A percentile compares a stretch with the other conserved stretches of the same genome.
Evolutionary conservation across 2,113 vertebrate species (phyloP).

Genomic region (Spilogale gracilis): DNA sequence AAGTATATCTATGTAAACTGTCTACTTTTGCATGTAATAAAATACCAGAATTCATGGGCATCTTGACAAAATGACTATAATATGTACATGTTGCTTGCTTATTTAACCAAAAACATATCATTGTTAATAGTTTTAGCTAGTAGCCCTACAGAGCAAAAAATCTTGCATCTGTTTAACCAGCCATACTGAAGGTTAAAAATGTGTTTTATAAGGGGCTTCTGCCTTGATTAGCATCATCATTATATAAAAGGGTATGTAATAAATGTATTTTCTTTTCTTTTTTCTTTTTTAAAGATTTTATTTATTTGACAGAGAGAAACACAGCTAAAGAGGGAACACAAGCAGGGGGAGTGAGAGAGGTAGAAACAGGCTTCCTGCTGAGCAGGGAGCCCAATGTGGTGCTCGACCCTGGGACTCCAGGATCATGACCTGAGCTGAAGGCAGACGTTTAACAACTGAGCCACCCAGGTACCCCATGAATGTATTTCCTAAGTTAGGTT

Average conservation of each 20-base stretch:
- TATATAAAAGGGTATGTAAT: constrained; percentile 34
- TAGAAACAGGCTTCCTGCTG: no score
- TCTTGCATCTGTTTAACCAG: background rate
- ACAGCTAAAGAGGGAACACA: no score
- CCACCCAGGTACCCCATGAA: background rate
- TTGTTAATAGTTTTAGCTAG: background rate
- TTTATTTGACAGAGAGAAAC: no score
- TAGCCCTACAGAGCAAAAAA: background rate
- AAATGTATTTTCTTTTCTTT: background rate
- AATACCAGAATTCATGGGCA: background rate
- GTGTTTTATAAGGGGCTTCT: background rate
- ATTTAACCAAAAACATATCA: background rate
- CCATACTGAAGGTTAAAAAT: constrained; percentile 13
- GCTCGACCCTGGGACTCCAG: no score
- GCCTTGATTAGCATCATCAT: constrained; percentile 21
- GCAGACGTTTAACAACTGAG: no score
- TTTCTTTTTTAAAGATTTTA: no score
- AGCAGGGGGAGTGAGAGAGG: no score
- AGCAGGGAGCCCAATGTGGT: no score
- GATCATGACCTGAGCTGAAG: no score
- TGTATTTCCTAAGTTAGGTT: constrained; percentile 28
- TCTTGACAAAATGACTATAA: background rate
- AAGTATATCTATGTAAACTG: background rate
- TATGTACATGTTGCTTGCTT: background rate
- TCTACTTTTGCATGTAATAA: background rate